A percentile compares a stretch with the other conserved stretches of the same genome.
phyloP scores from a whole-genome alignment of 2,888 invertebrate genomes.

The Heliconius aoede region DNA sequence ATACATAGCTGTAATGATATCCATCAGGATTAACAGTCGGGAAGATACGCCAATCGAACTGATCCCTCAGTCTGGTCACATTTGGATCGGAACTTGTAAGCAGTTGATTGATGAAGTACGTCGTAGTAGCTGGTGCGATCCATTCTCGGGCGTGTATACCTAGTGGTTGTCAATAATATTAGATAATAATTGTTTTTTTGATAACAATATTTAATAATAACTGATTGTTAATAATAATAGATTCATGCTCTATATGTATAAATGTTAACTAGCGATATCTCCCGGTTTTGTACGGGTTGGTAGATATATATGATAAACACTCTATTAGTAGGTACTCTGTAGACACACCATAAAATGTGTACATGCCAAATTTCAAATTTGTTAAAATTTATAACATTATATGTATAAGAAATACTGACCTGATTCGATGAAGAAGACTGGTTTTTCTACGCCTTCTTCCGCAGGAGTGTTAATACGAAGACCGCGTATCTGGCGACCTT shows the following conservation, averaged over 20 bases:
- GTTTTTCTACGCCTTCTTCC: conserved; percentile 67
- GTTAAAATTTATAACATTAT: no score
- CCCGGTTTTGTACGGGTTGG: background rate
- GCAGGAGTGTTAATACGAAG: conserved; percentile 75
- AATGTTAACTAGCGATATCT: background rate
- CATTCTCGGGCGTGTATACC: conserved; percentile 91
- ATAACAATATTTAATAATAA: no score
- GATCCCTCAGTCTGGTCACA: conserved; percentile 76
- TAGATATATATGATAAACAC: no score
- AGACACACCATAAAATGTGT: no score
- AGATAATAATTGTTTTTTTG: no score
- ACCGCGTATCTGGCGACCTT: conserved; percentile 85
- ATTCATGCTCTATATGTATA: no score
- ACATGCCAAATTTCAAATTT: no score
- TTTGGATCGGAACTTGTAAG: conserved; percentile 80
- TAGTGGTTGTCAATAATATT: conserved; percentile 44
- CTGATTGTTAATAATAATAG: no score
- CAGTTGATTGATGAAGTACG: conserved; percentile 86
- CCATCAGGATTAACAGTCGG: conserved; percentile 92
- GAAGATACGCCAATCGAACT: conserved; percentile 89
- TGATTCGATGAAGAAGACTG: conserved; percentile 85
- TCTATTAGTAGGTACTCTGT: no score
- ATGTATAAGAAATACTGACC: conserved; percentile 70
- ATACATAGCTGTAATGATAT: conserved; percentile 87
- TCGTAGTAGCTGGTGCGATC: conserved; percentile 87